Percentiles rank a stretch among this genome's conserved stretches.
Conservation (phyloP, 2,888 invertebrate genomes). For the Macrophya alboannulata region DNA sequence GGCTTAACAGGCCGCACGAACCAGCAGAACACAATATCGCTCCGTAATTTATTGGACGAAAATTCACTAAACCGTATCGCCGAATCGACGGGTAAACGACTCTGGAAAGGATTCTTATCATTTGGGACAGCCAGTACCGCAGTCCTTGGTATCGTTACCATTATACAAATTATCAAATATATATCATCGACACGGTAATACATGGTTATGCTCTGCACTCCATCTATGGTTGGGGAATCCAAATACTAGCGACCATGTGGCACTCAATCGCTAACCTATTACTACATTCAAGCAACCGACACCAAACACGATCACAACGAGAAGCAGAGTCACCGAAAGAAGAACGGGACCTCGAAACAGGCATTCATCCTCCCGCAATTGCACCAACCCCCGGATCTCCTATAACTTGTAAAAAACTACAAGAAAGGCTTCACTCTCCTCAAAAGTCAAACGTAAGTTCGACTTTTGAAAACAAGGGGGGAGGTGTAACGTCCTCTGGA, state of each 20-base stretch:
- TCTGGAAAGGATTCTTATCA: conserved; percentile 47
- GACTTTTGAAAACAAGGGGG: neutral
- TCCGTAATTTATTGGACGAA: conserved; percentile 58
- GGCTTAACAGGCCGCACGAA: conserved; percentile 51
- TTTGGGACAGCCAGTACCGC: conserved; percentile 54
- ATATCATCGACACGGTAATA: conserved; percentile 40
- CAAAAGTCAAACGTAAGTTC: neutral
- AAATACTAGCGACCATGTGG: conserved; percentile 36
- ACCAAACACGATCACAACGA: no score
- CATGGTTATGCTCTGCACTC: conserved; percentile 53
- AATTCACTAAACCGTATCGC: conserved; percentile 56
- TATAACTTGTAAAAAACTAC: no score
- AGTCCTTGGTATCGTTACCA: conserved; percentile 33
- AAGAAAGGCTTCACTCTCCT: neutral
- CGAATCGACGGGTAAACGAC: conserved; percentile 27
- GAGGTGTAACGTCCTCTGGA: conserved; percentile 6
- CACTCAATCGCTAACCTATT: conserved; percentile 27
- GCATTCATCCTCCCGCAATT: no score
- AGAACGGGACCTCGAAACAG: no score
- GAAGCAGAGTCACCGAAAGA: no score
- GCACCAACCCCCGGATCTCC: no score
- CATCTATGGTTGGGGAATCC: conserved; percentile 51
- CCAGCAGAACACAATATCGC: neutral
- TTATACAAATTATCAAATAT: conserved; percentile 20
- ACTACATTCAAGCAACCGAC: conserved; percentile 15